Percentiles rank a stretch among this genome's conserved stretches.
Conservation (phyloP, 2,888 invertebrate genomes). For the Stramonita haemastoma region DNA sequence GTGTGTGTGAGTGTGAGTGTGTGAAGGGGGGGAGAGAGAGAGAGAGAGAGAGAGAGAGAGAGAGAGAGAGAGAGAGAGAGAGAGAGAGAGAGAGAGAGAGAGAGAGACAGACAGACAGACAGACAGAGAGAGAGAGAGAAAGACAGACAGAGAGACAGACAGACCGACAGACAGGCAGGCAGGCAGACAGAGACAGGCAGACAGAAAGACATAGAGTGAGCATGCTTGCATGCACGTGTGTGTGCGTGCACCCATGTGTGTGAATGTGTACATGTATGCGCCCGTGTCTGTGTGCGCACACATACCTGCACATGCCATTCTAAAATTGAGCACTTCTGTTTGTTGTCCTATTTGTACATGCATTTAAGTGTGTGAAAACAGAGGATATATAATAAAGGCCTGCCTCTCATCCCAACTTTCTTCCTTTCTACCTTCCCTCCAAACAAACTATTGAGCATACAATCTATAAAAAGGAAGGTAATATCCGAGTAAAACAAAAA, state of each 20-base stretch:
- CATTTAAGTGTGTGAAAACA: no score
- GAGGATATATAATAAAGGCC: no score
- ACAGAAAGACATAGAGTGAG: no score
- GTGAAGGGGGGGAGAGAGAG: neutral
- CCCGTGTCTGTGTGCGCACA: neutral
- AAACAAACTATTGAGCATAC: no score
- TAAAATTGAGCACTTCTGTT: no score
- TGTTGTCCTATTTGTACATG: no score
- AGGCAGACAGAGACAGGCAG: neutral
- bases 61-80: neutral
- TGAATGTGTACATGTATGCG: neutral
- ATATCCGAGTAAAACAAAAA: no score
- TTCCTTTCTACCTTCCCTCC: no score
- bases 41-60: constrained; percentile 3
- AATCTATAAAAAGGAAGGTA: no score
- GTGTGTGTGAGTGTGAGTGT: neutral
- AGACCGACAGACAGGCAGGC: neutral
- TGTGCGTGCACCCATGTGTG: neutral
- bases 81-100: neutral
- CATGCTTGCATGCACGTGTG: neutral
- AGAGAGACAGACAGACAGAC: no score
- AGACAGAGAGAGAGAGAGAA: neutral
- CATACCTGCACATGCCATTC: no score
- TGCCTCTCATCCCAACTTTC: no score
- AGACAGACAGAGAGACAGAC: neutral